Evolutionary conservation across 2,888 invertebrate genomes (phyloP), one percentile per base, ranked within the genome.

Genomic region (Xanthia togata): DNA sequence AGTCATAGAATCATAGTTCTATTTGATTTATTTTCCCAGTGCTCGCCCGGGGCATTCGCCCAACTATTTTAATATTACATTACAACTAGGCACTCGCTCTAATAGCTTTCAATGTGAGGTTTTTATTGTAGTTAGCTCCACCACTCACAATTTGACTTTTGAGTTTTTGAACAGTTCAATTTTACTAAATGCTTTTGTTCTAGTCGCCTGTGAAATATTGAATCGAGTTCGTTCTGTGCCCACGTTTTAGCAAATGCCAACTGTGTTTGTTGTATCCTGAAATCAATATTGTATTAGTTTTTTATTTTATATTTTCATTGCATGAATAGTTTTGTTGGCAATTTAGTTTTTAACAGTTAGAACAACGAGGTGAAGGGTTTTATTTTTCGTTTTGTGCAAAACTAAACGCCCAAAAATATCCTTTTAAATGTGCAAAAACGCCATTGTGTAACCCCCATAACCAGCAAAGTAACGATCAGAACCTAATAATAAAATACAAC

Each of bases 51-150:
- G 81, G 82, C 84, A 79, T 85, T 83, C 82, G 78, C 85, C 90
- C 86, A 90, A 91, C 92, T 91, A 91, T 91, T 93, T 94, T 91
- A 93, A 94, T 93, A 94, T 93, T 94, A 90, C 89, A 94, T 93
- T 91, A 90, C 87, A 82, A 85, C 90, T 86, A 89, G 90, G 90
- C 89, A 91, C 92, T 92, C 91, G 84, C 83, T 89, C 89, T 93
- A 93, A 93, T 94, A 90, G 92, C 88, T 92, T 92, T 89, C 88
- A 87, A 90, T 91, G 88, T 84, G 84, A 89, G 85, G 89, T 90
- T 93, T 93, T 93, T 91, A 90, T 92, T 91, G 88, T 88, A 91
- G 89, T 92, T 93, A 89, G 88, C 73, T 78, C 68, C 60, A 55
- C 41, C 65, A 82, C 83, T 79, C 78, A 79, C 80, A 84, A 88